Evolutionary conservation across 2,888 invertebrate genomes (phyloP).

Genomic region (Bugulina stolonifera): DNA sequence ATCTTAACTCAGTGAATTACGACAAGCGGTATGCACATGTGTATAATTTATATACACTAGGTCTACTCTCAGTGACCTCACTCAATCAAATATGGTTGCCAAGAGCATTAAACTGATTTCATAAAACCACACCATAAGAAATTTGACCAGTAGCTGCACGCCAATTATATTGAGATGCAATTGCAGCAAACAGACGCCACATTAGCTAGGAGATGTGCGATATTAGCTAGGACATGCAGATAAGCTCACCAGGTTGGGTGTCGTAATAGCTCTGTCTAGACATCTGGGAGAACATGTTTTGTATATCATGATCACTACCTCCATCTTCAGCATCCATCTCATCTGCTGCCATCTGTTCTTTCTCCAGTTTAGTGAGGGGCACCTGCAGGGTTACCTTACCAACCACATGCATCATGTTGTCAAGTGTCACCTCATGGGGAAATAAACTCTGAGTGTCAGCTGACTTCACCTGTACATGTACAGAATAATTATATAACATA

Average conservation of each 20-base stretch:
- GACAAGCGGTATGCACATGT: too few relatives aligned
- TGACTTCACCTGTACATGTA: background rate
- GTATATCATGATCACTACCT: slow-evolving; percentile 2
- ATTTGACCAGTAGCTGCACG: too few relatives aligned
- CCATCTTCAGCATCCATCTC: slow-evolving; percentile 6
- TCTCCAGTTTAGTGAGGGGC: background rate
- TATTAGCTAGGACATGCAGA: background rate
- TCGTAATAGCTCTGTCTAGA: background rate
- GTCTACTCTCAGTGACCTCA: too few relatives aligned
- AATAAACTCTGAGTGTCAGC: background rate
- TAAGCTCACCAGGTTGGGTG: background rate
- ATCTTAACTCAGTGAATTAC: too few relatives aligned
- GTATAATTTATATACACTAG: too few relatives aligned
- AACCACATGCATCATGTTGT: background rate
- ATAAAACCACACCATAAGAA: too few relatives aligned
- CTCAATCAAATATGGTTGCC: too few relatives aligned
- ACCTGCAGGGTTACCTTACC: background rate
- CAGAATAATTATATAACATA: too few relatives aligned
- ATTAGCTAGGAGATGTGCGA: too few relatives aligned
- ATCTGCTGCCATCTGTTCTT: background rate
- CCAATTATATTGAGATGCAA: too few relatives aligned
- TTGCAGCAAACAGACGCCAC: too few relatives aligned
- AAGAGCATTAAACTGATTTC: too few relatives aligned
- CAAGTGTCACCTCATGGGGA: background rate
- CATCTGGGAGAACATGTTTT: slow-evolving; percentile 19